Base-by-base conservation (phyloP, 1,140 invertebrate species). In the Hylyphantes graminicola region DNA sequence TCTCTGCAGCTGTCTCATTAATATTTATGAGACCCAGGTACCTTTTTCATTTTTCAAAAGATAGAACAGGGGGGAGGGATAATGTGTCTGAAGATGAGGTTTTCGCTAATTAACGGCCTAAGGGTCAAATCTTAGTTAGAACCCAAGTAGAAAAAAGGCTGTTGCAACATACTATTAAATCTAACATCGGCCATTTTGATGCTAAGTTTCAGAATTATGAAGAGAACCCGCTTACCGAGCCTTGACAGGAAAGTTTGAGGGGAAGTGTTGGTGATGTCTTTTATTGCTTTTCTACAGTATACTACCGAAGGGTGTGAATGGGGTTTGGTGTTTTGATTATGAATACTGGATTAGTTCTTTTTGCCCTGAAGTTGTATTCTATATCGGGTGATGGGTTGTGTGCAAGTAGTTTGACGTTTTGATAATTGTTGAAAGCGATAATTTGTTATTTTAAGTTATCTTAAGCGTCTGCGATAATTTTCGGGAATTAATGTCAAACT, bases 81-180 rank as follows among this genome's bases (percentile, higher is more conserved):
- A 80, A 80, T 70, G 64, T 70, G 65, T 48, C 77, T 80, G 76
- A 78, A 78, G 67, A 78, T 78, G 77, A 80, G 77, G 77, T 68
- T 68, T 80, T 10, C 77, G 65, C 77, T 80, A 68, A 80, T 80
- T 80, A 80, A 80, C 77, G 67, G 65, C 35, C 77, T 19, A 1
- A 11, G 50, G 77, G 65, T 70, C 65, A 70, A 70, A 70, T 70
- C 35, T 35, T 35, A 35, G 35, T 35, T 35, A 35, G 35, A 35
- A 35, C 35, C 35, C 5, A 5, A 35, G 35, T 35, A 35, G 5
- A 35, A 5, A 35, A 35, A 35, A 35, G 35, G 35, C 35, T 1
- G 35, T 35, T 35, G 35, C 5, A 5, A 1, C 35, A 35, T 35
- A 35, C 35, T 35, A 35, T 35, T 35, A 35, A 35, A 35, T 35